Evolutionary conservation across 37 sponge, comb jelly and placozoan species (phyloP).

Genomic region (Dysidea cf. avara): DNA sequence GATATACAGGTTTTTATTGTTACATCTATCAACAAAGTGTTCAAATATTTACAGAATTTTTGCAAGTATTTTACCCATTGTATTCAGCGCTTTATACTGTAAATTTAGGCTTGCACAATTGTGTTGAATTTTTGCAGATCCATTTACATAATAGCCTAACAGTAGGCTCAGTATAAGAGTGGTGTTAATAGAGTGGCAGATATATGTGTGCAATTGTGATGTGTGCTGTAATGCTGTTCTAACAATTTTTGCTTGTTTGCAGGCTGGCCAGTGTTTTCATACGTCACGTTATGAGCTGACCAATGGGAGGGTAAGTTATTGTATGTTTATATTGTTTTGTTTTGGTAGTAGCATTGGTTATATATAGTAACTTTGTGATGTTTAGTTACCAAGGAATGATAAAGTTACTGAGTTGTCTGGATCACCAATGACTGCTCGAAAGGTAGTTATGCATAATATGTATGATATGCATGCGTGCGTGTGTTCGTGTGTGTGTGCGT

Average conservation of each 20-base stretch:
- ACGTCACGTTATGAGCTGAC: background rate
- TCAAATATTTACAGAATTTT: too few species aligned
- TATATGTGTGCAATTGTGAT: background rate
- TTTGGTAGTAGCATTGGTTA: too few species aligned
- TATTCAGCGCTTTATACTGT: too few species aligned
- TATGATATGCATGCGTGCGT: background rate
- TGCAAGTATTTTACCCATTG: too few species aligned
- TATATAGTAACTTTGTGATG: too few species aligned
- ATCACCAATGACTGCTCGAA: conserved; percentile 62
- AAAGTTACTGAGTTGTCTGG: conserved; percentile 39
- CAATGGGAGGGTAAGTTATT: conserved; percentile 1
- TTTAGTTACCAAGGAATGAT: conserved; percentile 57
- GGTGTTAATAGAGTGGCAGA: too few species aligned
- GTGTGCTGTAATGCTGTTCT: background rate
- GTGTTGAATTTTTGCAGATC: too few species aligned
- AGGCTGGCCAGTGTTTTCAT: background rate
- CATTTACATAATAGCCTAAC: too few species aligned
- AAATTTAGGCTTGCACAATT: too few species aligned
- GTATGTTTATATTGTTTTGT: background rate
- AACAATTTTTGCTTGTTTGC: background rate
- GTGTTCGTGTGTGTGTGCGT: background rate
- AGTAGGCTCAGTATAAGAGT: too few species aligned
- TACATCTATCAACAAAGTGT: too few species aligned
- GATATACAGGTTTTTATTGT: too few species aligned
- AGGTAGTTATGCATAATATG: conserved; percentile 11